These are phyloP conservation scores for Rotaria sp. DNA, from an alignment of 2,888 invertebrate genomes.

Conservation along the genomic window DNA sequence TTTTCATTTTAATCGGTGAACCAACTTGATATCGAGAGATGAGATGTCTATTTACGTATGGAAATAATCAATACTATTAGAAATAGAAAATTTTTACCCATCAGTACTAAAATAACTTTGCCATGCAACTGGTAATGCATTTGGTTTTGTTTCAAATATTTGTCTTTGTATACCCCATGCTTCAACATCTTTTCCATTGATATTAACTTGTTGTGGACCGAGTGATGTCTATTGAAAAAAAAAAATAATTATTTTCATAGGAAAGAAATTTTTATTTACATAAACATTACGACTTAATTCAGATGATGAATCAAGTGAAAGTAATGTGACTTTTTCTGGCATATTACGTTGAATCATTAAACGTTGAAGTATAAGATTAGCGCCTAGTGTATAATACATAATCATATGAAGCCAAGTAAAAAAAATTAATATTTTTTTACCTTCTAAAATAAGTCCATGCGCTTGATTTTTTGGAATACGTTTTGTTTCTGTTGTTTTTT, in stretches of 20 bases:
- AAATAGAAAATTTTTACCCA: constrained; percentile 45
- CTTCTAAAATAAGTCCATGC: constrained; percentile 49
- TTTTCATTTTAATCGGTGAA: constrained; percentile 54
- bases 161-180: constrained; percentile 51
- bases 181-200: constrained; percentile 48
- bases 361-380: constrained; percentile 53
- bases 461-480: constrained; percentile 25
- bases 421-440: constrained; percentile 42
- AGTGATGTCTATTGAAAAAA: constrained; percentile 45
- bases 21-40: constrained; percentile 54
- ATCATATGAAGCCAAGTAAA: not conserved
- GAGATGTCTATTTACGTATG: constrained; percentile 47
- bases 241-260: not conserved
- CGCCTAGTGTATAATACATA: constrained; percentile 45
- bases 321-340: constrained; percentile 48
- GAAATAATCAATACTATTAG: not conserved
- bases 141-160: constrained; percentile 48
- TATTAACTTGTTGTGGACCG: constrained; percentile 48
- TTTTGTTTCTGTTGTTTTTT: constrained; percentile 42
- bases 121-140: constrained; percentile 53
- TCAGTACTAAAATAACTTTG: constrained; percentile 53
- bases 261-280: constrained; percentile 44
- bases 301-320: constrained; percentile 54
- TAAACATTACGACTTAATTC: constrained; percentile 51
- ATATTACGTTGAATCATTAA: constrained; percentile 49